Evolutionary conservation across 2,797 vertebrate species (phyloP).

Genomic region (Eulemur mongoz): DNA sequence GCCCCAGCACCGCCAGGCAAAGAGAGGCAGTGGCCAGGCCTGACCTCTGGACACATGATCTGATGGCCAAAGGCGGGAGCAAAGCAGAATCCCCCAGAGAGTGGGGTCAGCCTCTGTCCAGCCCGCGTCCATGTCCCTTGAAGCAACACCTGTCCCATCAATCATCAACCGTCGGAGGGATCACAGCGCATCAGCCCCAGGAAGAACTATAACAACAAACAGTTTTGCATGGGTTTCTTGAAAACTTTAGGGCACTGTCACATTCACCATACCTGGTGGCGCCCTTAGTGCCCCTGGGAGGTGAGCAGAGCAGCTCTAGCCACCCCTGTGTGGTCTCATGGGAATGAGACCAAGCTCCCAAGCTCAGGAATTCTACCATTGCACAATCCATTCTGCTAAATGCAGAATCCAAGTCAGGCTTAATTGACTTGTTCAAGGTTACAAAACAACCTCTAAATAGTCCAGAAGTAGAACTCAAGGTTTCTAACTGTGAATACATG

Average conservation of each 20-base stretch:
- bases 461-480: background rate
- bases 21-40: background rate
- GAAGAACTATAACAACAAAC: fast-evolving
- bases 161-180: background rate
- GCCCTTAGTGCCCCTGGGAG: background rate
- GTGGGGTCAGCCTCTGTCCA: background rate
- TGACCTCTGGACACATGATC: background rate
- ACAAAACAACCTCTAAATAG: background rate
- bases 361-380: background rate
- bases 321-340: background rate
- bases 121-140: too few relatives aligned
- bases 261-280: background rate
- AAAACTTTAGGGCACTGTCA: background rate
- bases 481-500: background rate
- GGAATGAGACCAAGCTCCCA: background rate
- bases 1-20: background rate
- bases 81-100: background rate
- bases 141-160: background rate
- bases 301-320: background rate
- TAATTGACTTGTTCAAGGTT: background rate
- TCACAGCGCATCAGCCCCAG: background rate
- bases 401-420: background rate
- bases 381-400: background rate
- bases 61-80: background rate
- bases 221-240: background rate